A percentile compares a stretch with the other conserved stretches of the same genome.
phyloP scores from a whole-genome alignment of 2,113 vertebrate species.

The Lasiurus cinereus region DNA sequence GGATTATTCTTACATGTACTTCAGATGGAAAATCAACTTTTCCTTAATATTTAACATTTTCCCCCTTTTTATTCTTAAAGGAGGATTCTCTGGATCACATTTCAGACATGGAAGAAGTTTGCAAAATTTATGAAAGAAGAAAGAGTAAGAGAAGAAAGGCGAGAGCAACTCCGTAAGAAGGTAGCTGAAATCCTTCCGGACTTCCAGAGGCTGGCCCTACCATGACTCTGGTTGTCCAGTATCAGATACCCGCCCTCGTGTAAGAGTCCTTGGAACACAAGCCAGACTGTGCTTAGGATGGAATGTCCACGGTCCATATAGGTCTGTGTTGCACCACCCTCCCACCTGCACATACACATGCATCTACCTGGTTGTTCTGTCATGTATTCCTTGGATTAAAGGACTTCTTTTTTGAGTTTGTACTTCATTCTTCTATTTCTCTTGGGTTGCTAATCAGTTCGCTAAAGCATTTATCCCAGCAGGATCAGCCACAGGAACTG shows the following conservation, averaged over 20 bases:
- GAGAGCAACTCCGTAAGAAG: conserved; percentile 90
- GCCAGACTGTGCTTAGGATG: fast-evolving
- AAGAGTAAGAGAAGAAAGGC: conserved; percentile 89
- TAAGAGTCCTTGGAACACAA: neutral
- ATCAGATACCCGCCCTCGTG: neutral
- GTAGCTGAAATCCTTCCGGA: conserved; percentile 94
- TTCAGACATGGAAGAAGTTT: conserved; percentile 91
- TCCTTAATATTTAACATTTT: conserved; percentile 36
- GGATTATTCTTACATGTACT: neutral
- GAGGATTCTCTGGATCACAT: conserved; percentile 82
- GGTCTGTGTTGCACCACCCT: neutral
- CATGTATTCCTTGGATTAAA: neutral
- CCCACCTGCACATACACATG: fast-evolving
- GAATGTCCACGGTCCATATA: neutral
- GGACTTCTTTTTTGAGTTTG: neutral
- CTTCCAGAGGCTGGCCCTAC: conserved; percentile 84
- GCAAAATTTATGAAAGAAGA: conserved; percentile 88
- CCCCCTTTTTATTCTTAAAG: conserved; percentile 84
- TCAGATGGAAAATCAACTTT: neutral
- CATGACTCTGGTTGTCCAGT: neutral
- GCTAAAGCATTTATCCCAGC: conserved; percentile 33
- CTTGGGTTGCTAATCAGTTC: neutral
- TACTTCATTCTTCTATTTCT: conserved; percentile 49
- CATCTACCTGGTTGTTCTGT: neutral
- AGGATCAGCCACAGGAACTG: neutral